Base-by-base conservation (phyloP, 2,888 invertebrate species). In the Dascillus cervinus region DNA sequence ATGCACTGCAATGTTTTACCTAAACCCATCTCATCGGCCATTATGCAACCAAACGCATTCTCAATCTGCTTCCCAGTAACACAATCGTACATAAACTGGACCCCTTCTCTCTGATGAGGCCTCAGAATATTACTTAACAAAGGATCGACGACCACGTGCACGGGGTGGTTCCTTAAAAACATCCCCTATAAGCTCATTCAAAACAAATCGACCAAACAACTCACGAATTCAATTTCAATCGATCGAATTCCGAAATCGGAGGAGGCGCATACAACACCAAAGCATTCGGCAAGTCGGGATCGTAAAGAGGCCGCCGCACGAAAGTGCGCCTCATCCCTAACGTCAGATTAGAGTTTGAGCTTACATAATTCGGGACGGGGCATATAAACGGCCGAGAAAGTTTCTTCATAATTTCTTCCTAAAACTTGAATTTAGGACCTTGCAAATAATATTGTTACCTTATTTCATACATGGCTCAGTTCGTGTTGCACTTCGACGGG, bases 11-110 rank as follows among this genome's bases (percentile, higher is more conserved):
- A 67, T 1, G 98, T 98, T 67, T 98, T 99, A 2, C 97, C 97
- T 17, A 97, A 70, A 50, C 89, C 96, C 97, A 98, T 98, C 73
- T 98, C 98, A 66, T 98, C 98, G 2, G 98, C 98, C 97, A 98
- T 98, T 25, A 98, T 98, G 53, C 97, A 98, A 1, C 98, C 98
- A 62, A 75, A 83, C 13, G 84, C 84, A 38, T 77, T 74, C 34
- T 85, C 82, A 46, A 94, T 91, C 52, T 90, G 84, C 20, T 75
- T 70, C 1, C 97, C 98, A 4, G 89, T 92, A 2, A 97, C 95
- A 68, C 97, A 98, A 60, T 98, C 95, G 58, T 94, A 98, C 95
- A 98, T 96, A 60, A 98, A 98, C 58, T 89, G 89, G 0, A 98
- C 97, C 17, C 98, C 98, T 72, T 98, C 97, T 44, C 97, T 76